Evolutionary conservation across 2,888 invertebrate genomes (phyloP), one percentile per base, ranked within the genome.

Genomic region (Atethmia centrago): DNA sequence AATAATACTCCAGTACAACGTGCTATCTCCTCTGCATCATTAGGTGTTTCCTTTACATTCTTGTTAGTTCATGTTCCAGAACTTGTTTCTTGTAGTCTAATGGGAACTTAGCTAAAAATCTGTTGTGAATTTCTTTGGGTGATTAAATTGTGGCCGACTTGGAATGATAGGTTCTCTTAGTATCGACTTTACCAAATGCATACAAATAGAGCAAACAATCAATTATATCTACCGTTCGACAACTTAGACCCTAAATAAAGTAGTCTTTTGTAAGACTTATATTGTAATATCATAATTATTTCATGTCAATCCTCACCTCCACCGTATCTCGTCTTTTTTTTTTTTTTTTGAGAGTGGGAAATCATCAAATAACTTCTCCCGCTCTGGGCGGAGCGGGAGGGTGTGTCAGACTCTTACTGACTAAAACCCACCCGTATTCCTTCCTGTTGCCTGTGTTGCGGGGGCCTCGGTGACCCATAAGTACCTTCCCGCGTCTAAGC

Each of bases 31-130:
- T 64, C 81, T 55, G 74, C 79, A 67, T 79, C 77, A 81, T 87
- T 85, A 85, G 75, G 25, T 69, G 76, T 85, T 87, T 86, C 85
- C 85, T 86, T 81, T 71, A 53, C 76, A 67, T 87, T 78, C 85
- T 80, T 74, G 75, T 87, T 81, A 75, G 62, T 58, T 73, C 56
- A 56, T 71, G 74, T 70, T 64, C 70, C 21, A 75, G 47, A 87
- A 85, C 83, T 65, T 21, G 87, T 85, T 85, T 79, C n/a, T 47
- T 62, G 21, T 71, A 19, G 69, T 58, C 25, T 71, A 19, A 71
- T 58, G 28, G 61, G 69, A 67, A 58, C 55, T 69, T 71, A 42
- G 40, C 47, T 66, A 36, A 63, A 58, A 69, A 66, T 69, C 21
- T 64, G 51, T 28, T 28, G 31, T 4, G n/a, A n/a, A 16, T 77